phyloP scores from a whole-genome alignment of 2,888 invertebrate species.

The Lottia scabra region DNA sequence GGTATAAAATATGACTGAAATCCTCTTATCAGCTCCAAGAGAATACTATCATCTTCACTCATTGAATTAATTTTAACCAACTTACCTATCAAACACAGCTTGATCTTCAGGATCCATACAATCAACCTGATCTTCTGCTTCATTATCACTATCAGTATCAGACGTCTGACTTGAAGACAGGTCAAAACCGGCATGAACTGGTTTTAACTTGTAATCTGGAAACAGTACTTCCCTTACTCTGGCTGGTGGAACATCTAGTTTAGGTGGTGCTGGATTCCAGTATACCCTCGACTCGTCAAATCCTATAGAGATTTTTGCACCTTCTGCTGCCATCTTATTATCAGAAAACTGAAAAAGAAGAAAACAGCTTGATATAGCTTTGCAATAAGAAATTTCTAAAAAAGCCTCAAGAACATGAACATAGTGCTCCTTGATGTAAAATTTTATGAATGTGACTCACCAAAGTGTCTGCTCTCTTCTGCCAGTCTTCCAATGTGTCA shows the following conservation, averaged over 20 bases:
- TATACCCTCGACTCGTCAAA: slow-evolving; percentile 62
- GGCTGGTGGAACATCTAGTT: slow-evolving; percentile 61
- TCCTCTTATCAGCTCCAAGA: too few relatives aligned
- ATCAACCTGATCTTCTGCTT: slow-evolving; percentile 38
- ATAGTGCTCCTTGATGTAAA: too few relatives aligned
- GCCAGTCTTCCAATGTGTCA: slow-evolving; percentile 54
- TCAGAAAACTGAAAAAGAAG: slow-evolving; percentile 38
- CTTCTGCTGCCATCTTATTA: slow-evolving; percentile 44
- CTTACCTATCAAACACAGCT: slow-evolving; percentile 33
- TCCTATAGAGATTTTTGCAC: slow-evolving; percentile 41
- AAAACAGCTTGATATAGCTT: background rate
- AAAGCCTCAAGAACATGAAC: too few relatives aligned
- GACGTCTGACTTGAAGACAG: slow-evolving; percentile 15
- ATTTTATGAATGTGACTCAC: slow-evolving; percentile 32
- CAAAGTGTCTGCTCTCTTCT: slow-evolving; percentile 54
- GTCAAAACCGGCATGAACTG: background rate
- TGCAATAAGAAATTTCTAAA: too few relatives aligned
- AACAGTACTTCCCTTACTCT: slow-evolving; percentile 61
- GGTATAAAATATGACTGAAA: too few relatives aligned
- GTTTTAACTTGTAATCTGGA: slow-evolving; percentile 36
- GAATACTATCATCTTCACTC: too few relatives aligned
- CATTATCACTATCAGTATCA: slow-evolving; percentile 38
- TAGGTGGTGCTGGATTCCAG: slow-evolving; percentile 68
- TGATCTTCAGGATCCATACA: slow-evolving; percentile 28
- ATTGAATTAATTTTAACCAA: background rate